Evolutionary conservation across 1,140 invertebrate genomes (phyloP), one percentile per base, ranked within the genome.

Genomic region (Leptonema lineaticorne): DNA sequence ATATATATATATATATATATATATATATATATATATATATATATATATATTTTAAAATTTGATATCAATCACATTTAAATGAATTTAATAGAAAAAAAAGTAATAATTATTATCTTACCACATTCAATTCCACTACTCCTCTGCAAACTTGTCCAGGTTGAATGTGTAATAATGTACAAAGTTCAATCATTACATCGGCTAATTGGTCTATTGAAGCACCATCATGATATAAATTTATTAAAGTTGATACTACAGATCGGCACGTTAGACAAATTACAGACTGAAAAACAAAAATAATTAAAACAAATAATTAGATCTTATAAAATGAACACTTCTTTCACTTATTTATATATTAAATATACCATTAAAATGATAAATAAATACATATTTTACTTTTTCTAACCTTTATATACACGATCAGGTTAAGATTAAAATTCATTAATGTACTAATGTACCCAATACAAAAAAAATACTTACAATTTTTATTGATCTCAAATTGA

Each of bases 91-190:
- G n/a, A n/a, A n/a, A n/a, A n/a, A n/a, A n/a, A n/a, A n/a, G n/a
- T n/a, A n/a, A n/a, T n/a, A n/a, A n/a, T n/a, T n/a, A 37, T 59
- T 24, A 7, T 45, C 80, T 77, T 79, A 87, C 85, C 63, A 82
- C 69, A 73, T 89, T 86, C 2, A 83, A 73, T 41, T 81, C 77
- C 6, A 89, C 72, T 6, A 83, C 70, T 26, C 88, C 87, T 9
- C 72, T 67, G 69, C 89, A 90, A n/a, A 88, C 85, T 59, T 72
- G 74, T 8, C 80, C 74, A 0, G 77, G 80, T 73, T 86, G 80
- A 5, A 89, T 78, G 6, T 85, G 80, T 0, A 89, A 69, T 4
- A 78, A 50, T 1, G 73, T 73, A 63, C 89, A 89, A 1, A 88
- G 66, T 3, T 79, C 78, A 9, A 79, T 75, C 0, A 83, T 71